Evolutionary conservation across 2,888 invertebrate species (phyloP).

Genomic region (Lottia gigantea): DNA sequence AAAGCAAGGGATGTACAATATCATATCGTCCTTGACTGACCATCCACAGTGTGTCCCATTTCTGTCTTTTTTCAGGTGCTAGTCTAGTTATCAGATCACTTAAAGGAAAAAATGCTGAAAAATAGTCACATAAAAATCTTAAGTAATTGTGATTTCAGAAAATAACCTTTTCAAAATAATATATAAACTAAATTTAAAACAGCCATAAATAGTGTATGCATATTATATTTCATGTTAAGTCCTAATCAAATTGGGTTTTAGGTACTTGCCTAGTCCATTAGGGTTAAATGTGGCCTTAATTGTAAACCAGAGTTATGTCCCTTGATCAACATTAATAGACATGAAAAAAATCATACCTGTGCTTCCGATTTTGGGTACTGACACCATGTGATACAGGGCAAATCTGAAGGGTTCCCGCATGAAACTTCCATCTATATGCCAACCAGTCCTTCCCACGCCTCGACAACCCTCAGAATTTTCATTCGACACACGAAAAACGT

Average conservation of each 20-base stretch:
- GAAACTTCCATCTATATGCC: constrained; percentile 65
- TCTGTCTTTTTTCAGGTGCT: constrained; percentile 38
- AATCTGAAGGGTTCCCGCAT: constrained; percentile 58
- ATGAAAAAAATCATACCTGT: constrained; percentile 49
- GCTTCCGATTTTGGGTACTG: constrained; percentile 55
- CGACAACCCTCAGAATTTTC: constrained; percentile 56
- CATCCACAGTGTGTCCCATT: constrained; percentile 62
- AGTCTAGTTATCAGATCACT: constrained; percentile 54
- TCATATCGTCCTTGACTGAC: constrained; percentile 45
- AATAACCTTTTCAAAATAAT: no score
- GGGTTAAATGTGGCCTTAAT: no score
- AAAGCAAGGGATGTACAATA: constrained; percentile 57
- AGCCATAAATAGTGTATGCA: no score
- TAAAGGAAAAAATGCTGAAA: constrained; percentile 58
- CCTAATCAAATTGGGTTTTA: no score
- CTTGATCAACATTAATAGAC: no score
- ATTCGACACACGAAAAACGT: constrained; percentile 63
- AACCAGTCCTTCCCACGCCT: constrained; percentile 61
- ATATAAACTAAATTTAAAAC: no score
- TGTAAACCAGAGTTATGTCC: no score
- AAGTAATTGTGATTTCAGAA: background rate
- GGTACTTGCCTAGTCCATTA: no score
- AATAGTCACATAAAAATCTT: background rate
- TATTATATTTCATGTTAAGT: no score
- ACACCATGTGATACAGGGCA: constrained; percentile 58